Evolutionary conservation across 2,797 vertebrate genomes (phyloP).

Genomic region (Chelon auratus): DNA sequence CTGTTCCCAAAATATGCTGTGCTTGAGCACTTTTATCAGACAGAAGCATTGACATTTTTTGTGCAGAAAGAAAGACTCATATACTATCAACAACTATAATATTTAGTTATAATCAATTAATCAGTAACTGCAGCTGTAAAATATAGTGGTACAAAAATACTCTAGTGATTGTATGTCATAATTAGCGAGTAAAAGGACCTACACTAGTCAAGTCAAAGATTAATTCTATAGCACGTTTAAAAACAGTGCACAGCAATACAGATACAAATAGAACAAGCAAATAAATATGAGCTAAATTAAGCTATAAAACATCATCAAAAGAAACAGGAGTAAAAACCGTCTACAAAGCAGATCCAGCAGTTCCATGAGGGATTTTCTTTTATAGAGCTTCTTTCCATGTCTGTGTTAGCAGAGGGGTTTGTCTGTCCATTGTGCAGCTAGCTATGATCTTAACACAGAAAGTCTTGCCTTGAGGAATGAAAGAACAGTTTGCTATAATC

Average conservation of each 20-base stretch:
- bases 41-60: too few relatives aligned
- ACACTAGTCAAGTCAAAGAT: too few relatives aligned
- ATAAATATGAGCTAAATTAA: too few relatives aligned
- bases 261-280: too few relatives aligned
- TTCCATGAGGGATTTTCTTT: background rate
- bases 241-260: too few relatives aligned
- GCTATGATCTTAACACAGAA: constrained; percentile 38
- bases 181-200: too few relatives aligned
- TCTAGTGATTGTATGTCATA: background rate
- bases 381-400: background rate
- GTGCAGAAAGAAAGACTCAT: too few relatives aligned
- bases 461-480: constrained; percentile 28
- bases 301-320: too few relatives aligned
- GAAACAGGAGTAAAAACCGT: too few relatives aligned
- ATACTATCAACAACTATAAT: background rate
- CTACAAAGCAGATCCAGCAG: background rate
- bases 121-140: background rate
- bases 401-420: background rate
- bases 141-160: background rate
- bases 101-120: background rate
- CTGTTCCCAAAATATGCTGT: too few relatives aligned
- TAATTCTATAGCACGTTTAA: too few relatives aligned
- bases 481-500: constrained; percentile 21
- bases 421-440: background rate
- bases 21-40: too few relatives aligned